These are phyloP conservation scores for Chiridota heheva DNA, from an alignment of 35 echinoderm and acorn worm species.

Conservation along the genomic window DNA sequence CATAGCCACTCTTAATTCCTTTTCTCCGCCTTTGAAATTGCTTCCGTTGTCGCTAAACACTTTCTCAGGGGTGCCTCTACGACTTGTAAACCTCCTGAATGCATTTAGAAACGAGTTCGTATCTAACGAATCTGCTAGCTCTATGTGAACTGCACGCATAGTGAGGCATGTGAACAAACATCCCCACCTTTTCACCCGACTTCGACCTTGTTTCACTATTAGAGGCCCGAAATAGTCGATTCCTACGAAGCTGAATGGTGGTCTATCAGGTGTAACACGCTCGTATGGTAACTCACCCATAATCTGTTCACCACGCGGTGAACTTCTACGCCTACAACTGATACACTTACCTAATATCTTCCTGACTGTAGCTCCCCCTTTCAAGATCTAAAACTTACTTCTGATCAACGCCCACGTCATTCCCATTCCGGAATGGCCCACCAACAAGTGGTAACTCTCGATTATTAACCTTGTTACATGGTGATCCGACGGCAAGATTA, in stretches of 20 bases:
- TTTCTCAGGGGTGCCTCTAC: slow-evolving; percentile 24
- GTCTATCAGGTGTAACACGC: slow-evolving; percentile 31
- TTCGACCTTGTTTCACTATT: slow-evolving; percentile 44
- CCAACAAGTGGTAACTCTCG: slow-evolving; percentile 26
- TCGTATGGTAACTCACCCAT: slow-evolving; percentile 52
- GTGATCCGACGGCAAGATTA: slow-evolving; percentile 52
- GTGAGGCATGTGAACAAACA: slow-evolving; percentile 71
- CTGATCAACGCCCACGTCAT: slow-evolving; percentile 35
- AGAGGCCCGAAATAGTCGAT: slow-evolving; percentile 81
- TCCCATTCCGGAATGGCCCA: slow-evolving; percentile 59
- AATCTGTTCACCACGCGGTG: slow-evolving; percentile 35
- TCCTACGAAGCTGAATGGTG: slow-evolving; percentile 52
- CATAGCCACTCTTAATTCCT: slow-evolving; percentile 30
- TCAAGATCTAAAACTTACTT: slow-evolving; percentile 52
- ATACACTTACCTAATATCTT: slow-evolving; percentile 59
- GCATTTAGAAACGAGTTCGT: slow-evolving; percentile 67
- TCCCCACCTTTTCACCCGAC: slow-evolving; percentile 53
- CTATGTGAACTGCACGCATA: slow-evolving; percentile 53
- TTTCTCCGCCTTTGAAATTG: slow-evolving; percentile 40
- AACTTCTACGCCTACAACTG: slow-evolving; percentile 43
- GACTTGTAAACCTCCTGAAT: slow-evolving; percentile 23
- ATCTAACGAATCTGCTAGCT: slow-evolving; percentile 57
- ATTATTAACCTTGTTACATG: slow-evolving; percentile 54
- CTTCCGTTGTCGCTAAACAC: slow-evolving; percentile 39
- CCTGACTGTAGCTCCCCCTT: slow-evolving; percentile 49